phyloP scores from a whole-genome alignment of 2,888 invertebrate species.

The Orthosia incerta region DNA sequence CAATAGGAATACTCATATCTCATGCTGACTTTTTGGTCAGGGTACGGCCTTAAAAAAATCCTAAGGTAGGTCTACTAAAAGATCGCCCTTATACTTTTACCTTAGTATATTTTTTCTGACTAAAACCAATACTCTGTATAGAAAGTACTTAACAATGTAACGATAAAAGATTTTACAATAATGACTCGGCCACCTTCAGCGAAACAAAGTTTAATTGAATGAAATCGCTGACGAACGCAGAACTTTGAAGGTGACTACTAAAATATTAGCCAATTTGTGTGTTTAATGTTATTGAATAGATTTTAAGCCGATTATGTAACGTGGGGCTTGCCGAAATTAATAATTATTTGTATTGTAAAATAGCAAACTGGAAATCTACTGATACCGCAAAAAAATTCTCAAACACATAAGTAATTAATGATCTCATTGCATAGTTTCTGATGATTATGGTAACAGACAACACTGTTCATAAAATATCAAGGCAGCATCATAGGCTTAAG shows the following conservation, averaged over 20 bases:
- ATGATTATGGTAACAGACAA: too few relatives aligned
- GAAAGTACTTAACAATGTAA: slow-evolving; percentile 28
- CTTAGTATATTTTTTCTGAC: too few relatives aligned
- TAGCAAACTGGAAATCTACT: not conserved
- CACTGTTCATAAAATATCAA: too few relatives aligned
- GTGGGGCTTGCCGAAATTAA: not conserved
- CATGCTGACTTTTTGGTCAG: too few relatives aligned
- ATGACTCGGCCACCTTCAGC: slow-evolving; percentile 47
- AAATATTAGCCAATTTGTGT: slow-evolving; percentile 24
- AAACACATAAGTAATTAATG: too few relatives aligned
- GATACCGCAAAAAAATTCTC: too few relatives aligned
- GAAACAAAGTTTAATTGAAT: slow-evolving; percentile 56
- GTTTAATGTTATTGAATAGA: slow-evolving; percentile 11
- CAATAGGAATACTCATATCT: too few relatives aligned
- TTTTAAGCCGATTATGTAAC: slow-evolving; percentile 14
- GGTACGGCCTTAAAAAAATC: too few relatives aligned
- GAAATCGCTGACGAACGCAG: slow-evolving; percentile 32
- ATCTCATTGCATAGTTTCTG: too few relatives aligned
- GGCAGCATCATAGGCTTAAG: too few relatives aligned
- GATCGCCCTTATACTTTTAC: not conserved
- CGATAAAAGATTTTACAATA: slow-evolving; percentile 37
- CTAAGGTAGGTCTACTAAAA: not conserved
- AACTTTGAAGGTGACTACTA: slow-evolving; percentile 32
- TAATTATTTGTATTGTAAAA: not conserved
- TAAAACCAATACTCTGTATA: slow-evolving; percentile 10